These are phyloP conservation scores for Sanderia malayensis DNA, from an alignment of 30 jellyfish, hydroid and myxozoan species.

Conservation along the genomic window DNA sequence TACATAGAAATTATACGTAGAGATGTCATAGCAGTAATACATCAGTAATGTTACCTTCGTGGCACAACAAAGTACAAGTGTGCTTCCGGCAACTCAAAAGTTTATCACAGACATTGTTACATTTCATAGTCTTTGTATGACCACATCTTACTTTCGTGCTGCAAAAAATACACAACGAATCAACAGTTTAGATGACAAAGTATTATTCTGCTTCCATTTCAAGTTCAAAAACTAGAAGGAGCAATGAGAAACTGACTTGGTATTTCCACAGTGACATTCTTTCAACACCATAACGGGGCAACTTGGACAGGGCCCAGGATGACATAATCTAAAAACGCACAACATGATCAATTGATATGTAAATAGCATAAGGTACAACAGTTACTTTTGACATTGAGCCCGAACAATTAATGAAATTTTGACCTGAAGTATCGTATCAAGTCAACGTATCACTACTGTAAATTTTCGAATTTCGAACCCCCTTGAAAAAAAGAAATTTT, in stretches of 20 bases:
- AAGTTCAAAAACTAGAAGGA: neutral
- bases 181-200: neutral
- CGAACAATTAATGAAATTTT: too few species aligned
- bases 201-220: neutral
- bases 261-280: slow-evolving; percentile 87
- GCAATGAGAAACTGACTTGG: slow-evolving; percentile 42
- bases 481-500: too few species aligned
- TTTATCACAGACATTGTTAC: slow-evolving; percentile 70
- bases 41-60: too few species aligned
- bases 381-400: too few species aligned
- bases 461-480: too few species aligned
- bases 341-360: too few species aligned
- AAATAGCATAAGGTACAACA: too few species aligned
- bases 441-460: too few species aligned
- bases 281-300: slow-evolving; percentile 95
- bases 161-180: neutral
- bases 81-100: slow-evolving; percentile 75
- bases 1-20: too few species aligned
- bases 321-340: slow-evolving; percentile 75
- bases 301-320: slow-evolving; percentile 99
- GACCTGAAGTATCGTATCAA: too few species aligned
- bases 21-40: too few species aligned
- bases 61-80: slow-evolving; percentile 67
- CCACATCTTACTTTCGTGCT: slow-evolving; percentile 93
- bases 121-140: slow-evolving; percentile 35